A percentile compares a stretch with the other conserved stretches of the same genome.
These are phyloP conservation scores for Epicauta chinensis DNA, from an alignment of 1,140 invertebrate genomes.

Conservation along the genomic window DNA sequence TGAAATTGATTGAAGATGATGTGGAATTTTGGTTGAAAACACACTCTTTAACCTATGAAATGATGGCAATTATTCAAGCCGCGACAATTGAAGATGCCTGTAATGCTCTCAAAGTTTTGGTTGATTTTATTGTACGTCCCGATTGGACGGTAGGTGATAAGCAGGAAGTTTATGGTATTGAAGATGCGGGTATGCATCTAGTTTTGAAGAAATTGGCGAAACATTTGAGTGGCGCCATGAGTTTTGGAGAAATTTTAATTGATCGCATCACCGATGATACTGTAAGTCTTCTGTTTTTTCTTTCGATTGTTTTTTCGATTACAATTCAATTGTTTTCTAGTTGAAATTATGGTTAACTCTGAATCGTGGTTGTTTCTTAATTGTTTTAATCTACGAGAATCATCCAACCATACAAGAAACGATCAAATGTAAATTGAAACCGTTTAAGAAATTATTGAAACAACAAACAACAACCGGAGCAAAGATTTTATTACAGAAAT, in stretches of 20 bases:
- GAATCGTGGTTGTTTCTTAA: constrained; percentile 57
- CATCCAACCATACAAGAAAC: constrained; percentile 28
- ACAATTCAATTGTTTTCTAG: constrained; percentile 27
- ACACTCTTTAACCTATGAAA: constrained; percentile 62
- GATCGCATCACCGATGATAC: constrained; percentile 47
- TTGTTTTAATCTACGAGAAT: constrained; percentile 50
- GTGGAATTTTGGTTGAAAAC: constrained; percentile 61
- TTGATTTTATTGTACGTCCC: constrained; percentile 43
- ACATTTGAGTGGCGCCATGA: constrained; percentile 47
- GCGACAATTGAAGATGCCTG: constrained; percentile 35
- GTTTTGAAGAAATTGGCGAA: constrained; percentile 73
- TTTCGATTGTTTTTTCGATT: too few species aligned
- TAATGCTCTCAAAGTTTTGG: constrained; percentile 44
- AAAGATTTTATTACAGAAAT: constrained; percentile 49
- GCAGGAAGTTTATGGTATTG: constrained; percentile 55
- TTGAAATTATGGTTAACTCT: constrained; percentile 49
- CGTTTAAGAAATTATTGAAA: constrained; percentile 37
- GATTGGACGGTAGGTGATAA: constrained; percentile 44
- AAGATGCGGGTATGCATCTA: constrained; percentile 74
- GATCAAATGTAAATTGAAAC: constrained; percentile 32
- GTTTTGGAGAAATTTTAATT: constrained; percentile 46
- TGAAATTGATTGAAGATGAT: constrained; percentile 57
- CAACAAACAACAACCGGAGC: constrained; percentile 44
- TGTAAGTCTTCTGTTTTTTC: constrained; percentile 46
- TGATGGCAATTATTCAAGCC: constrained; percentile 62